Conservation (phyloP, 1,140 invertebrate genomes). For the Drosophila prosaltans region DNA sequence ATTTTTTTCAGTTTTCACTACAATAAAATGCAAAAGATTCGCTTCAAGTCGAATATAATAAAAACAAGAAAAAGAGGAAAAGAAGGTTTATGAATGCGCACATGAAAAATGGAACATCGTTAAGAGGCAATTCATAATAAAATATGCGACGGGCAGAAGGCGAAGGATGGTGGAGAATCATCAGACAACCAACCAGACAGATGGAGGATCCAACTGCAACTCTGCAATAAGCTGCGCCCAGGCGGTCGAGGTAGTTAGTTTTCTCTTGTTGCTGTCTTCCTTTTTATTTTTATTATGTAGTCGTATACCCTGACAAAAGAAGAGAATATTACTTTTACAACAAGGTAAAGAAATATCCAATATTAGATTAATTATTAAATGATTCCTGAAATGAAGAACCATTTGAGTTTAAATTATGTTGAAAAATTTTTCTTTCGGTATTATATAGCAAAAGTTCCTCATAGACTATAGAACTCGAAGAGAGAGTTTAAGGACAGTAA, state of each 20-base stretch:
- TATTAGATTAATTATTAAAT: no score
- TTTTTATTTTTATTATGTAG: conserved; percentile 6
- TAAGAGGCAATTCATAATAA: conserved; percentile 83
- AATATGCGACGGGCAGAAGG: conserved; percentile 56
- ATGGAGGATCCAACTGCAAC: conserved; percentile 15
- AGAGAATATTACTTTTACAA: neutral
- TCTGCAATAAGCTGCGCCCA: conserved; percentile 55
- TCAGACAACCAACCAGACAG: conserved; percentile 6
- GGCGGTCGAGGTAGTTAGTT: conserved; percentile 45
- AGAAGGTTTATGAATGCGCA: conserved; percentile 77
- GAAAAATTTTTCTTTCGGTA: no score
- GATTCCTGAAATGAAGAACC: no score
- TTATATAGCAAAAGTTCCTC: no score
- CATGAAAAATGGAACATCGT: conserved; percentile 82
- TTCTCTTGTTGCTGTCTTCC: conserved; percentile 11
- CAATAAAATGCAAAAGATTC: conserved; percentile 57
- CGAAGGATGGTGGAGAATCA: conserved; percentile 22
- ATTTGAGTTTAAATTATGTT: no score
- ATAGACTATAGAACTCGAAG: no score
- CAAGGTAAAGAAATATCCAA: no score
- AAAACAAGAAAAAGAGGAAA: conserved; percentile 27
- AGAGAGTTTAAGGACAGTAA: no score
- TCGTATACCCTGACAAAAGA: neutral
- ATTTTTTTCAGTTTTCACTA: neutral
- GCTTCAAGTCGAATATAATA: conserved; percentile 63